Conservation (phyloP, 2,888 invertebrate species). For the Sisyra terminalis region DNA sequence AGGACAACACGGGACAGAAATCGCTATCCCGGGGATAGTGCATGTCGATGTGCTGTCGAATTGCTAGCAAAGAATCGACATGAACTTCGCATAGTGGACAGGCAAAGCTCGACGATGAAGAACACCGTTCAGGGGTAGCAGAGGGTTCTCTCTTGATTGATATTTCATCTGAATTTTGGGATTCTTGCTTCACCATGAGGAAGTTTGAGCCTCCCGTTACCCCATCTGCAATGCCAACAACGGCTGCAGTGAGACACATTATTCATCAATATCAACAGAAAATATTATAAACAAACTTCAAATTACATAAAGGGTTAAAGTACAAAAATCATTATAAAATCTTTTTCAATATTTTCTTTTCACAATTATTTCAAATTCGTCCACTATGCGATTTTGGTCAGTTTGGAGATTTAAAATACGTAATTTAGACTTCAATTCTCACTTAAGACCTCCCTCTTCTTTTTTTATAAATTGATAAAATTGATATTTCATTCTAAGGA, state of each 20-base stretch:
- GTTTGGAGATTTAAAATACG: too few species aligned
- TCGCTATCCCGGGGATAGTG: conserved; percentile 77
- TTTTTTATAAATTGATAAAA: too few species aligned
- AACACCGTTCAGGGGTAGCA: conserved; percentile 25
- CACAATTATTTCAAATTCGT: too few species aligned
- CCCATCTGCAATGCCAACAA: conserved; percentile 44
- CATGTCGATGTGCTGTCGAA: conserved; percentile 60
- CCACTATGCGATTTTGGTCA: too few species aligned
- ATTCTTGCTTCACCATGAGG: conserved; percentile 21
- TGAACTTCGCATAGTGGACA: conserved; percentile 60
- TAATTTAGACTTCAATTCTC: too few species aligned
- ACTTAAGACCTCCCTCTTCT: too few species aligned
- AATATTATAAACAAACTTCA: neutral
- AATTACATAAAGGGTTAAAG: too few species aligned
- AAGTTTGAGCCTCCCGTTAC: conserved; percentile 17
- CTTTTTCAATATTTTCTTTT: too few species aligned
- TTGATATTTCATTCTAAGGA: too few species aligned
- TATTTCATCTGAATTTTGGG: conserved; percentile 28
- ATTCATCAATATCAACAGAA: neutral
- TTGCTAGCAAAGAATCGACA: conserved; percentile 45
- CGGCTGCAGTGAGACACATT: conserved; percentile 25
- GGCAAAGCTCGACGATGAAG: conserved; percentile 21
- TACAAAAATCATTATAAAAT: too few species aligned
- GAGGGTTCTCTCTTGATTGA: conserved; percentile 14
- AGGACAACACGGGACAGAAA: conserved; percentile 59